Evolutionary conservation across 2,888 invertebrate genomes (phyloP), one percentile per base, ranked within the genome.

Genomic region (Netelia virgata): DNA sequence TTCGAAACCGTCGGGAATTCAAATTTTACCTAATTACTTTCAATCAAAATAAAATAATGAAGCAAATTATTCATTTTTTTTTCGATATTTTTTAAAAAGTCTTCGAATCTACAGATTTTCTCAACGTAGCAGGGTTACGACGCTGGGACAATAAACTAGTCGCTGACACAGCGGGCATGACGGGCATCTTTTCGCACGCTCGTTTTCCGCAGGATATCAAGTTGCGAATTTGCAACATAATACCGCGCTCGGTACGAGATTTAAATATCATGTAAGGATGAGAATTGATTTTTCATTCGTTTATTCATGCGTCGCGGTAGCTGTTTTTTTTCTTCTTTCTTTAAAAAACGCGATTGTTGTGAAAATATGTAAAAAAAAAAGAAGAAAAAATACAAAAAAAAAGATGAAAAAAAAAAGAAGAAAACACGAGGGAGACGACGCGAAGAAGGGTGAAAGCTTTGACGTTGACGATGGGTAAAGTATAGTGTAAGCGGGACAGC

Each of bases 401-500:
- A 78, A 59, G 18, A 20, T 36, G 50, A 64, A 78, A 36, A 53
- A 63, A 50, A 10, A 47, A 16, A 63, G 41, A 10, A 47, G 11
- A 23, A 47, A 23, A 28, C 14, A 28, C 28, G 28, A 28, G 28
- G 23, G 23, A 28, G 28, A 28, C 28, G 53, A 14, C 16, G 36
- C 28, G 28, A 16, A 9, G 73, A 73, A 23, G 50, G 28, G 61
- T 61, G 66, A 76, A 47, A 72, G 23, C 66, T 75, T 74, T 77
- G 81, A 82, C 82, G 72, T 79, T 70, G 79, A 79, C 61, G 75
- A 74, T 72, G 75, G 64, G 68, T 47, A 64, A 70, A 84, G 74
- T 61, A 68, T 76, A 53, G 59, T 36, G 36, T 77, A 43, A 20
- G 50, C 14, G 78, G 41, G 16, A 53, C 66, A 61, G 20, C 18